Evolutionary conservation across 2,797 vertebrate species (phyloP).

Genomic region (Premnoplex brunnescens): DNA sequence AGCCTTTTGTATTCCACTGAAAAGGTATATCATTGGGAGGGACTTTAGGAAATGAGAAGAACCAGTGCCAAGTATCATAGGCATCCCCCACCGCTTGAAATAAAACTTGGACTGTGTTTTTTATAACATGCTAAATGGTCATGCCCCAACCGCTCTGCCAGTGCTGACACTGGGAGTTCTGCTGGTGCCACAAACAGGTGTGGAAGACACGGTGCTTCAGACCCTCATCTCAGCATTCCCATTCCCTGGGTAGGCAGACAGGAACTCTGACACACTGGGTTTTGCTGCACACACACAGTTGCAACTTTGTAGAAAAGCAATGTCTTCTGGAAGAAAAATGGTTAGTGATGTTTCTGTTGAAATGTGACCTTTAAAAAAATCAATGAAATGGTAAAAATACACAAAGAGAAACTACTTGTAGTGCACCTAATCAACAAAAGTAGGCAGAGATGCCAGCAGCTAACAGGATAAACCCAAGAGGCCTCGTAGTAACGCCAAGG

Average conservation of each 20-base stretch:
- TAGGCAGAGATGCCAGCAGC: constrained; percentile 4
- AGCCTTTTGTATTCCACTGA: neutral
- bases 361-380: neutral
- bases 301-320: neutral
- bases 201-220: neutral
- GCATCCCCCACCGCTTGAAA: neutral
- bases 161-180: rapidly evolving
- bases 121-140: neutral
- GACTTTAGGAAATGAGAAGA: neutral
- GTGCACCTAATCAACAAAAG: neutral
- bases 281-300: neutral
- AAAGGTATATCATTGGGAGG: neutral
- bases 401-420: neutral
- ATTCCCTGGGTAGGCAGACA: neutral
- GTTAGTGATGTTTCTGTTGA: neutral
- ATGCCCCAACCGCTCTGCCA: neutral
- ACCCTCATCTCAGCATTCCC: rapidly evolving
- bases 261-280: neutral
- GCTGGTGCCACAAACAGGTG: rapidly evolving
- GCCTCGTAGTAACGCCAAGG: neutral
- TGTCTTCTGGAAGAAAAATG: neutral
- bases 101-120: neutral
- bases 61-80: neutral
- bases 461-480: constrained; percentile 15
- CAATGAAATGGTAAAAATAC: neutral